Evolutionary conservation across 2,113 vertebrate species (phyloP), one percentile per base, ranked within the genome.

Genomic region (Esox niger): DNA sequence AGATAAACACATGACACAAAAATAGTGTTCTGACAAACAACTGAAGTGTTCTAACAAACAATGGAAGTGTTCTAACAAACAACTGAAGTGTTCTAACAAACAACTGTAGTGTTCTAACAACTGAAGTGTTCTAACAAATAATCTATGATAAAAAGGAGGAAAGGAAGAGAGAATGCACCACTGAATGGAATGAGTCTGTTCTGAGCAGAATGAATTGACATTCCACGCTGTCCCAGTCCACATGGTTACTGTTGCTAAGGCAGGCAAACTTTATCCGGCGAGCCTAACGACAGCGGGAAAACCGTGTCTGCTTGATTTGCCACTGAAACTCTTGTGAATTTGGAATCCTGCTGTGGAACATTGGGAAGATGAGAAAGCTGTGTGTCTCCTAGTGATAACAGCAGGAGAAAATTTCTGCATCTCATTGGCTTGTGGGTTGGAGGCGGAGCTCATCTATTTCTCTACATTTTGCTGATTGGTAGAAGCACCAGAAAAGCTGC

Each of bases 161-260:
- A 20, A 29, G 31, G n/a, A 61, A 32, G n/a, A n/a, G n/a, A n/a
- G n/a, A n/a, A 23, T 31, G 9, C 17, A 33, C 29, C 21, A 8
- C n/a, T 31, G 8, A 7, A 33, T 20, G 17, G 29, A 32, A 6
- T 61, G 31, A 17, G 20, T 74, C 47, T 55, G 57, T 68, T 67
- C 75, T 25, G 11, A 29, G 6, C 32, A 43, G 21, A 66, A 23
- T 29, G 32, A 67, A 67, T 63, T 43, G 64, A 10, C 73, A 75
- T 77, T 73, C 80, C 69, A 47, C 71, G 62, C 62, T 77, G 63
- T 56, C 66, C 8, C 0, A 2, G 62, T 66, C 33, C 65, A 3
- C 74, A 43, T 84, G 76, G 79, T 80, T 84, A 80, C 78, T 62
- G 79, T 80, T 82, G 84, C 82, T 82, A 81, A 64, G 65, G 70